phyloP scores from a whole-genome alignment of 2,797 vertebrate genomes.

The Poeciliopsis presidionis region DNA sequence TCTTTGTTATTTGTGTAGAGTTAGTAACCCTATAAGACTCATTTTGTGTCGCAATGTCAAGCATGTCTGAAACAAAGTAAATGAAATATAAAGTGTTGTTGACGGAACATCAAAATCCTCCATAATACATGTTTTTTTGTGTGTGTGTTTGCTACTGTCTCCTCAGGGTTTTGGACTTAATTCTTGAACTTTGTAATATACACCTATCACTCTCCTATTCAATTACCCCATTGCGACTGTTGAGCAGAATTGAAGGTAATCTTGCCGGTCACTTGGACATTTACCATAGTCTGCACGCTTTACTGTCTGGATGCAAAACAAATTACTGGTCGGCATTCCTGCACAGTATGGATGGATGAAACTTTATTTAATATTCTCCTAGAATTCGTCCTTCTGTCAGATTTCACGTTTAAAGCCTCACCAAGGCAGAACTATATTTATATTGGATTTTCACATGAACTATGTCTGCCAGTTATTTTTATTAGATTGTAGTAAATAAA shows the following conservation, averaged over 20 bases:
- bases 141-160: background rate
- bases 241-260: conserved; percentile 24
- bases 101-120: background rate
- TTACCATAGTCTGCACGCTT: background rate
- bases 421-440: background rate
- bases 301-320: background rate
- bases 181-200: fast-evolving
- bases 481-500: background rate
- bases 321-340: too few relatives aligned
- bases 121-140: fast-evolving
- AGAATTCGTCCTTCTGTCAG: background rate
- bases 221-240: conserved; percentile 6
- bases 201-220: background rate
- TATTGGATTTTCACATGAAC: too few relatives aligned
- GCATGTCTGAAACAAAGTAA: background rate
- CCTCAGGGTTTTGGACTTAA: background rate
- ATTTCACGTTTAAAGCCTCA: background rate
- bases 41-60: fast-evolving
- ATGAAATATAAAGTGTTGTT: background rate
- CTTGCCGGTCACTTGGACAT: background rate
- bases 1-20: conserved; percentile 14
- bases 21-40: background rate
- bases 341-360: background rate
- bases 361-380: background rate
- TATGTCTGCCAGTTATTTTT: background rate